Percentiles rank a stretch among this genome's conserved stretches.
Evolutionary conservation across 2,888 invertebrate species (phyloP).

Genomic region (Stenolophus ochropezus): DNA sequence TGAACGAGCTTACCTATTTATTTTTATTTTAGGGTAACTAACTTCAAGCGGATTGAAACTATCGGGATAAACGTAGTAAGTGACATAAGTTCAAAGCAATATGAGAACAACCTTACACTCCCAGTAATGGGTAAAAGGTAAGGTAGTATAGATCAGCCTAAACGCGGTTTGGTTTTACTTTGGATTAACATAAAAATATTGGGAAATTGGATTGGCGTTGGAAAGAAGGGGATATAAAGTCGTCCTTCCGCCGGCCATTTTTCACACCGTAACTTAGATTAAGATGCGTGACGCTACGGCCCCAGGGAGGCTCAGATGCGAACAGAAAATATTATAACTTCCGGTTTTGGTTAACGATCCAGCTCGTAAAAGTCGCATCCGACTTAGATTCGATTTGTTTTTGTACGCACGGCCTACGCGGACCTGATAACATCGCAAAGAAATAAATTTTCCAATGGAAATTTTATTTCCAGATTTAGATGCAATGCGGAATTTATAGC

Average conservation of each 20-base stretch:
- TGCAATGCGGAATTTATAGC: slow-evolving; percentile 14
- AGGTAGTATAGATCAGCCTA: too few species aligned
- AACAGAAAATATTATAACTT: slow-evolving; percentile 59
- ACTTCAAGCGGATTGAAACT: too few species aligned
- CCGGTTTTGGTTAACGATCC: slow-evolving; percentile 56
- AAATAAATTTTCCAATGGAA: slow-evolving; percentile 29
- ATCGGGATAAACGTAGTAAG: too few species aligned
- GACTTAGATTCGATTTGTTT: slow-evolving; percentile 49
- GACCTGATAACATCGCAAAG: slow-evolving; percentile 6
- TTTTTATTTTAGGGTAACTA: too few species aligned
- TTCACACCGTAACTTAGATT: slow-evolving; percentile 62
- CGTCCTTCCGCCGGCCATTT: slow-evolving; percentile 61
- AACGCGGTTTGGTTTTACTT: too few species aligned
- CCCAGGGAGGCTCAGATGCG: slow-evolving; percentile 48
- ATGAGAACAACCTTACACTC: too few species aligned
- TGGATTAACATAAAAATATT: background rate
- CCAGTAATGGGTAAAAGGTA: too few species aligned
- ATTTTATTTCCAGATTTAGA: slow-evolving; percentile 38
- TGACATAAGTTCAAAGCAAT: too few species aligned
- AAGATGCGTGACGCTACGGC: slow-evolving; percentile 54
- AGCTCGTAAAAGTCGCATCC: slow-evolving; percentile 55
- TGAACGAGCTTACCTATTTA: too few species aligned
- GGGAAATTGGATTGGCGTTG: background rate
- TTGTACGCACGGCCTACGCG: background rate
- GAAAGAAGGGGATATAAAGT: slow-evolving; percentile 28